Evolutionary conservation across 2,113 vertebrate genomes (phyloP), one percentile per base, ranked within the genome.

Genomic region (Ifrita kowaldi): DNA sequence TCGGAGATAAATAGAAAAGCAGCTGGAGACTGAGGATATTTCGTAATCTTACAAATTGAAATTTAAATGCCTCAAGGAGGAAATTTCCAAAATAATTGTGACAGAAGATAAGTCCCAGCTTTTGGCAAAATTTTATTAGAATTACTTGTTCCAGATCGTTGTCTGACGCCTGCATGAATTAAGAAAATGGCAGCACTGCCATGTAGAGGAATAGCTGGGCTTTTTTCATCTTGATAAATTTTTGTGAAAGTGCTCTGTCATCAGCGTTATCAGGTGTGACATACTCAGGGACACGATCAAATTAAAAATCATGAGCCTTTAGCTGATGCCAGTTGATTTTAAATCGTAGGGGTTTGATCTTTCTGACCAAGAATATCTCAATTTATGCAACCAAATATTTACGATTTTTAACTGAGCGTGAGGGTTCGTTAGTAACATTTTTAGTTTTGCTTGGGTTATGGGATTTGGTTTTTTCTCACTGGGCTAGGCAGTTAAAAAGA

Each of bases 61-160:
- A 96, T 96, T 97, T 94, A 88, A 97, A 97, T 87, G 96, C 96
- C 96, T 93, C 65, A 82, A 95, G 97, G 93, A 96, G 84, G 90
- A 96, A 95, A 92, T 92, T 95, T 96, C 85, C 83, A 67, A 91
- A 96, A 94, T 95, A 95, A 96, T 96, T 88, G 87, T 94, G 93
- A 94, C 92, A 92, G 92, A 90, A 94, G 96, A 94, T 95, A 95
- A 96, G 93, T 88, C 62, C 46, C 67, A 41, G 93, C 89, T 97
- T 97, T 95, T 95, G 94, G 93, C 94, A 97, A 97, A 96, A 87
- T 91, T 95, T 94, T 87, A 83, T 96, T 95, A 93, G 89, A 70
- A 87, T 95, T 86, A 87, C 82, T 95, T 94, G 93, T 95, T 95
- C 91, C 94, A 95, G 95, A 96, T 95, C 69, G 4, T 87, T 95